Evolutionary conservation across 2,888 invertebrate genomes (phyloP), one percentile per base, ranked within the genome.

Genomic region (Rhogogaster chlorosoma): DNA sequence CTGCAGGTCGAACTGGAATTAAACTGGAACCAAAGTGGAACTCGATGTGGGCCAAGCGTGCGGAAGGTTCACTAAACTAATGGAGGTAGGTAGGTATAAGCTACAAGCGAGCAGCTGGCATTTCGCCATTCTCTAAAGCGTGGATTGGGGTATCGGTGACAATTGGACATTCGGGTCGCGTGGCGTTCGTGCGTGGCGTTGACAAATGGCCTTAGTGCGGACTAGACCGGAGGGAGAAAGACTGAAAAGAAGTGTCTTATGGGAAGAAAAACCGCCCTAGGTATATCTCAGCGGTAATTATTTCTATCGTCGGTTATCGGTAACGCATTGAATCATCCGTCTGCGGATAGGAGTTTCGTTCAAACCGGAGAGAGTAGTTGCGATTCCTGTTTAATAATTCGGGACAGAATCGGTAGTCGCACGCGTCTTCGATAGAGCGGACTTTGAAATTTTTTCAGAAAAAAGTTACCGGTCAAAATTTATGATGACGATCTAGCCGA

Each of bases 21-120:
- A 61, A 61, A 80, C 80, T 80, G 80, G 80, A 80, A 80, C 80
- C 80, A 57, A 80, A 80, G 80, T 80, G 80, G 70, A 83, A 71
- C 80, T 67, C 84, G 82, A 90, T 89, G 86, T 89, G 86, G 90
- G 89, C 86, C 89, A 90, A 88, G 87, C 83, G 87, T 87, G 88
- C 88, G 32, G 26, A 49, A 89, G 87, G 89, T 89, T 89, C 86
- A 86, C 87, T 87, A 87, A 88, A 89, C 86, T 85, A 84, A 49
- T 57, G 61, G 36, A 80, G 49, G 53, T 77, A 77, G 29, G 32
- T 77, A 42, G 78, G 61, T 42, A 53, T 49, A 83, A 49, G 57
- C 42, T 67, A 45, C n/a, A n/a, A 29, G 18, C 29, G 22, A 80
- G 80, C 80, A 61, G 80, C 80, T 80, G 80, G 80, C 80, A 80